These are phyloP conservation scores for Drosophila longiperda DNA, from an alignment of 2,888 invertebrate species.

Conservation along the genomic window DNA sequence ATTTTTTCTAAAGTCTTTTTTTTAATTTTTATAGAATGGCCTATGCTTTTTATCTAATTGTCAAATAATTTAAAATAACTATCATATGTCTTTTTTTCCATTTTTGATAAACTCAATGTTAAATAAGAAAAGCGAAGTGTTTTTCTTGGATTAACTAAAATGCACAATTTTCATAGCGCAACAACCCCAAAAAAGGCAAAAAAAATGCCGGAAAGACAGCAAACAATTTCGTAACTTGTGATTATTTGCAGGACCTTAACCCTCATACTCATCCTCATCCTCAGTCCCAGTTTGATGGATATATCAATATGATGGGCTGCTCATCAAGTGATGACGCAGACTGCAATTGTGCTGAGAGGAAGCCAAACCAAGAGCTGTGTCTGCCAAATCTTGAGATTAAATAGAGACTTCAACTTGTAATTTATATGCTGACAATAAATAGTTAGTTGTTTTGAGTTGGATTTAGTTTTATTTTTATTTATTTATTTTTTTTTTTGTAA, in stretches of 20 bases:
- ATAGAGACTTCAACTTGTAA: neutral
- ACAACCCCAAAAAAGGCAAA: neutral
- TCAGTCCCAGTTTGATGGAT: slow-evolving; percentile 8
- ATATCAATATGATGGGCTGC: slow-evolving; percentile 21
- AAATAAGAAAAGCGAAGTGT: neutral
- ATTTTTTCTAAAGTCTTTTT: too few relatives aligned
- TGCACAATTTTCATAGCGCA: slow-evolving; percentile 15
- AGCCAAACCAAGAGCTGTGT: slow-evolving; percentile 18
- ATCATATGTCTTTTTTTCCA: neutral
- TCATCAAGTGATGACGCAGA: neutral
- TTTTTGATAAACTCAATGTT: too few relatives aligned
- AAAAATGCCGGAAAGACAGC: slow-evolving; percentile 1
- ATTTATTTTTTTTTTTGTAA: neutral
- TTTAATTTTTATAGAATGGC: accelerated
- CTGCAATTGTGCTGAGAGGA: slow-evolving; percentile 27
- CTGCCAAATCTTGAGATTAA: slow-evolving; percentile 21
- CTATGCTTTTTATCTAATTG: accelerated
- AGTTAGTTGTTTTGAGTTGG: neutral
- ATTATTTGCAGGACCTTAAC: slow-evolving; percentile 60
- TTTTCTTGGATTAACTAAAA: neutral
- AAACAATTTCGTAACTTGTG: slow-evolving; percentile 51
- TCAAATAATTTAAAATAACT: neutral
- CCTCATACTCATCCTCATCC: slow-evolving; percentile 15
- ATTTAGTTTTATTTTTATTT: neutral
- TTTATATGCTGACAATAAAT: neutral